Percentiles rank a stretch among this genome's conserved stretches.
Evolutionary conservation across 1,140 invertebrate genomes (phyloP).

Genomic region (Drosophila arawakana): DNA sequence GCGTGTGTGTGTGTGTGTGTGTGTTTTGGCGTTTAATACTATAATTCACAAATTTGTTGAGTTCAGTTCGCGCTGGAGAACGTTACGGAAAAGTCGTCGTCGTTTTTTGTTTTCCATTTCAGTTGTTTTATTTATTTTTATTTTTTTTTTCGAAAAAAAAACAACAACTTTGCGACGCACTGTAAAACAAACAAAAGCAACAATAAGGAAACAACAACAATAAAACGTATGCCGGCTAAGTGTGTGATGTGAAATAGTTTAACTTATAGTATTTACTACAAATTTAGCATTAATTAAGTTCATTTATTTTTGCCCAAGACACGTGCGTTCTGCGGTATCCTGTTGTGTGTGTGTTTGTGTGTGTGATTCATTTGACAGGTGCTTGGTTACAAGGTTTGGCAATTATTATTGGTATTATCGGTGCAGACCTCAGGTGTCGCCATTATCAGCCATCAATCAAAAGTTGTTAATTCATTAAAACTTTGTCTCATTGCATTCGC

Average conservation of each 20-base stretch:
- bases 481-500: constrained; percentile 12
- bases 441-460: constrained; percentile 40
- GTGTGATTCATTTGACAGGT: neutral
- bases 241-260: constrained; percentile 16
- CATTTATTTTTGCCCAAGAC: neutral
- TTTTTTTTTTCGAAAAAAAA: constrained; percentile 22
- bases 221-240: constrained; percentile 25
- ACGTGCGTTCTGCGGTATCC: constrained; percentile 22
- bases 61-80: constrained; percentile 79
- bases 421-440: constrained; percentile 39
- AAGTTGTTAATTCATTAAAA: constrained; percentile 17
- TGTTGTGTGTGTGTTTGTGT: neutral
- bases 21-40: constrained; percentile 64
- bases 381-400: constrained; percentile 6
- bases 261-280: constrained; percentile 14
- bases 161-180: neutral
- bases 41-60: constrained; percentile 77
- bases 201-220: neutral
- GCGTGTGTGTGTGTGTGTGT: constrained; percentile 22
- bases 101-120: constrained; percentile 24
- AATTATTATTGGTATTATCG: constrained; percentile 20
- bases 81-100: constrained; percentile 76
- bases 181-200: constrained; percentile 6
- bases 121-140: constrained; percentile 12
- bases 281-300: constrained; percentile 20